Evolutionary conservation across 2,888 invertebrate genomes (phyloP), one percentile per base, ranked within the genome.

Genomic region (Invenusta paracnida): DNA sequence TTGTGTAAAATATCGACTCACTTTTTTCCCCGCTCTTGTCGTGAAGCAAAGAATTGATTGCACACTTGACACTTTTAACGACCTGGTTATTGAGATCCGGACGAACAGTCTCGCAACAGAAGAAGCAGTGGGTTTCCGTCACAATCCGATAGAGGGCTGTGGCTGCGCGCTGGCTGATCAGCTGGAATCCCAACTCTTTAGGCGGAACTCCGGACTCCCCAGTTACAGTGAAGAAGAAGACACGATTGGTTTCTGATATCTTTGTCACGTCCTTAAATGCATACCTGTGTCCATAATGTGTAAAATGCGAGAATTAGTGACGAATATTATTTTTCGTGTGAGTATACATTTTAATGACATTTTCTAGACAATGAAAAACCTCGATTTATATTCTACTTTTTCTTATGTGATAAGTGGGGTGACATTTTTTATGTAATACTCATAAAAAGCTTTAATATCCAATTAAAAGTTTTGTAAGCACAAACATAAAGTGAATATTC

Each of bases 91-190:
- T 95, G 84, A 96, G 96, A 86, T 95, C 95, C 87, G 94, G 95
- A 81, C 96, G 93, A n/a, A 96, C 96, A 0, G 96, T 96, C 91
- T 96, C 96, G 92, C 96, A 96, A 91, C 95, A 95, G 92, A 95
- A 96, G 93, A 96, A 96, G 81, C 96, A 96, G 91, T 96, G 96
- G 88, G 95, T 95, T 92, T 96, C 96, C 0, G 96, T 96, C 88
- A 96, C 94, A 28, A 95, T 95, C 83, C 96, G 93, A 91, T 95
- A 95, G 85, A 90, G 87, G 67, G 95, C 95, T 81, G 94, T 95
- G 0, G 96, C 96, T 81, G 95, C 94, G 81, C 94, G 94, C 86
- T 94, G 94, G 81, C 95, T 95, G 89, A 95, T 94, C 92, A 96
- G 93, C 91, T 95, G 95, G 88, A 95, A 94, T 91, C 95, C 94